Conservation (phyloP, 2,888 invertebrate genomes). For the Falcaria lacertinaria region DNA sequence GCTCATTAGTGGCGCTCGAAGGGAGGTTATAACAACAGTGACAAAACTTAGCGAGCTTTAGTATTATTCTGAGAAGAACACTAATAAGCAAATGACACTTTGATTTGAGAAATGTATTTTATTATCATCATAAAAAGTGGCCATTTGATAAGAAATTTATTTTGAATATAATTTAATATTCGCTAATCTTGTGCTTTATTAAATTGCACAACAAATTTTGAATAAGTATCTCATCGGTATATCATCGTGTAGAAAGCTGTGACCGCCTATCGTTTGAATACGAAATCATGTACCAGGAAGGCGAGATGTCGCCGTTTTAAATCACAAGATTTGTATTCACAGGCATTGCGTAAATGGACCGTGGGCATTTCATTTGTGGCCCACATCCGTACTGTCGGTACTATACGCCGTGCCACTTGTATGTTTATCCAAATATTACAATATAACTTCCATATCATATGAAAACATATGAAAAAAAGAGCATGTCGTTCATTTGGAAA, state of each 20-base stretch:
- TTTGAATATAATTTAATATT: not conserved
- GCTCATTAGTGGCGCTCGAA: too few species aligned
- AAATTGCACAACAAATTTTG: conserved; percentile 32
- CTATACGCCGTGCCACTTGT: too few species aligned
- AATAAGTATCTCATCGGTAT: conserved; percentile 16
- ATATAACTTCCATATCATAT: not conserved
- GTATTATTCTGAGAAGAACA: too few species aligned
- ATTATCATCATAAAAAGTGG: not conserved
- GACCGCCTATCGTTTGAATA: conserved; percentile 34
- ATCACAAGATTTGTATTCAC: conserved; percentile 35
- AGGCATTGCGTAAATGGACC: conserved; percentile 28
- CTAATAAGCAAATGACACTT: too few species aligned
- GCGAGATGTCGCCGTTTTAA: conserved; percentile 31
- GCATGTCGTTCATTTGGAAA: too few species aligned
- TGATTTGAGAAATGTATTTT: too few species aligned
- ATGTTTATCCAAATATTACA: not conserved
- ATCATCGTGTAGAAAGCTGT: conserved; percentile 41
- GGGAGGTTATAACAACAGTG: too few species aligned
- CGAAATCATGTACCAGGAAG: conserved; percentile 46
- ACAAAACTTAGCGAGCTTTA: too few species aligned
- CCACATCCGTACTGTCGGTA: conserved; percentile 15
- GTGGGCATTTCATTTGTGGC: conserved; percentile 8
- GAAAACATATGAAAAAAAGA: too few species aligned
- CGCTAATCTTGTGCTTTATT: conserved; percentile 17
- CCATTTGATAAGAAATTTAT: not conserved